Evolutionary conservation across 2,888 invertebrate genomes (phyloP), one percentile per base, ranked within the genome.

Genomic region (Lasius fuliginosus): DNA sequence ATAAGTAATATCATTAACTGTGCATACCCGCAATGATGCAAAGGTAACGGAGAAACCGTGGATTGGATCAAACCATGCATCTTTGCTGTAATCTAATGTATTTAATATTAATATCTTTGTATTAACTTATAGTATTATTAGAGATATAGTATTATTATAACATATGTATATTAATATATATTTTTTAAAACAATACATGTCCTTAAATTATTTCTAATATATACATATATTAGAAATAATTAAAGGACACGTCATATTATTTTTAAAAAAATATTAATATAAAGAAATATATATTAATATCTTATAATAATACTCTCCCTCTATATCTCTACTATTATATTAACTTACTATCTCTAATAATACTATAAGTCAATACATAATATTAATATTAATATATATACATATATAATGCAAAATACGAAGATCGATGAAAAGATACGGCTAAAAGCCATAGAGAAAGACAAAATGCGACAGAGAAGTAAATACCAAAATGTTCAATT

Each of bases 31-130:
- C 0, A 9, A 8, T 3, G 86, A 56, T 1, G 89, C 83, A 79
- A 91, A 92, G 15, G 88, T 87, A n/a, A 92, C 81, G 3, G 93
- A 92, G 75, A 93, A 93, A 40, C 93, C 93, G 27, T 91, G 87
- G 40, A 92, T 6, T 6, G 93, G 91, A 83, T 93, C 89, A 75
- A 88, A 90, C 92, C 92, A 92, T 42, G 85, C 86, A 1, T 11
- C 1, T 6, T 77, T 36, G 3, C 49, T 60, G 58, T 91, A 93
- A 84, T 92, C 93, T 93, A 46, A n/a, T 65, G 1, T 1, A 76
- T 58, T 49, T 4, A 53, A 81, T 36, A 9, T 11, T 27, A 58
- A 58, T 27, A 8, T 67, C 12, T 8, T 33, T 33, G 6, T 12
- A 27, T 69, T 69, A 56, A 71, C 36, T 46, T 46, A 18, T 27